Conservation (phyloP, 1,140 invertebrate genomes). For the Solenopsis fugax region DNA sequence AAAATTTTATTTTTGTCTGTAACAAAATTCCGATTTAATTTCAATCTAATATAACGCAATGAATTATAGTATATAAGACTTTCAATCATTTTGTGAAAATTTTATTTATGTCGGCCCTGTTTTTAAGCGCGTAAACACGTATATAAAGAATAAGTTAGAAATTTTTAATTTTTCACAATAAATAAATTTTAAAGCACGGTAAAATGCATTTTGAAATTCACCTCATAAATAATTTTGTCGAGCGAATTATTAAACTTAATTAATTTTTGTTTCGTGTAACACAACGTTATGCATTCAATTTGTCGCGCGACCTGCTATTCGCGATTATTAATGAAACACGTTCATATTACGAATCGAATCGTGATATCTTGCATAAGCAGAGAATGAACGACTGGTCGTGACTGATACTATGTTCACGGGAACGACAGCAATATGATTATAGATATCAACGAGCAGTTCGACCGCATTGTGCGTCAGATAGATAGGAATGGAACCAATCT, state of each 20-base stretch:
- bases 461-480: not conserved
- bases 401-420: not conserved
- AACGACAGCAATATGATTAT: constrained; percentile 60
- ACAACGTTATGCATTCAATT: not conserved
- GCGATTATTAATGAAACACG: constrained; percentile 65
- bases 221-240: constrained; percentile 13
- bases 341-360: constrained; percentile 10
- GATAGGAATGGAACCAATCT: constrained; percentile 25
- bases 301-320: constrained; percentile 6
- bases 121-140: not conserved
- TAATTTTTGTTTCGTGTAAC: constrained; percentile 26
- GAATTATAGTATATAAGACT: not conserved
- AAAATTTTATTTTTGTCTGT: constrained; percentile 35
- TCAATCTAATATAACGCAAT: not conserved
- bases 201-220: constrained; percentile 5
- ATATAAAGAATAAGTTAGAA: not conserved
- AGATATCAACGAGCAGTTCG: constrained; percentile 19
- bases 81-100: constrained; percentile 37
- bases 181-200: constrained; percentile 17
- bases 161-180: not conserved
- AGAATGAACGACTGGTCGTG: not conserved
- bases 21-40: constrained; percentile 59
- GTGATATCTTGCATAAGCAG: constrained; percentile 37
- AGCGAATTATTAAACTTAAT: constrained; percentile 21
- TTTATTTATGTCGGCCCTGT: not conserved